Conservation (phyloP, 1,140 invertebrate genomes). For the Bombyx mandarina region DNA sequence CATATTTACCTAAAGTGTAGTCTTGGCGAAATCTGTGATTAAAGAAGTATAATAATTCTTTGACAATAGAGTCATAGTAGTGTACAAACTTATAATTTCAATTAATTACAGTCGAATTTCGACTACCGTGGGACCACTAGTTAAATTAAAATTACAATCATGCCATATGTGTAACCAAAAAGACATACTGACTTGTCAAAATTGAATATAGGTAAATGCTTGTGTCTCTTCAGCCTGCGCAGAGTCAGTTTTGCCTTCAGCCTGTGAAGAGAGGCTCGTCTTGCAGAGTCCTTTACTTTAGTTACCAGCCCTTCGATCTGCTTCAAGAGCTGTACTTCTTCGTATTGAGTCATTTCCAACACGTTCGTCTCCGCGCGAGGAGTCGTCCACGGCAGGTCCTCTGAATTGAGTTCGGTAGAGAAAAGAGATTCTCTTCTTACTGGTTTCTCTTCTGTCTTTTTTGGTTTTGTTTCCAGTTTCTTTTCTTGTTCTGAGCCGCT, state of each 20-base stretch:
- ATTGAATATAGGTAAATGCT: slow-evolving; percentile 53
- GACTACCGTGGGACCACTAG: too few species aligned
- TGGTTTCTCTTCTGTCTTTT: slow-evolving; percentile 33
- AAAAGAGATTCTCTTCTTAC: slow-evolving; percentile 37
- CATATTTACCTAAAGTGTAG: too few species aligned
- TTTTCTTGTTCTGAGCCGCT: slow-evolving; percentile 30
- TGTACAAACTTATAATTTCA: too few species aligned
- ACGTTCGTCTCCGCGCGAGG: slow-evolving; percentile 18
- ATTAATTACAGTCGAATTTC: too few species aligned
- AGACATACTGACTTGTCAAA: slow-evolving; percentile 46
- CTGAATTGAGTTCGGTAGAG: slow-evolving; percentile 36
- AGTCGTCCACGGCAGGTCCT: slow-evolving; percentile 38
- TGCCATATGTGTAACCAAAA: not conserved
- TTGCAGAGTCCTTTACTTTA: slow-evolving; percentile 31
- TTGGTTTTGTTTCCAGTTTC: slow-evolving; percentile 15
- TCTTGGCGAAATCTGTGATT: too few species aligned
- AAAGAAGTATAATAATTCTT: too few species aligned
- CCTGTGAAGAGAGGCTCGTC: slow-evolving; percentile 31
- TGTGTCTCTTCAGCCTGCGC: slow-evolving; percentile 48
- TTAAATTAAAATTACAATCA: too few species aligned
- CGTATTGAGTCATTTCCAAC: slow-evolving; percentile 42
- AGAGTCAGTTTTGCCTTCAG: slow-evolving; percentile 43
- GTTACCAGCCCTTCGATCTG: slow-evolving; percentile 37
- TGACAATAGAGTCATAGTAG: too few species aligned
- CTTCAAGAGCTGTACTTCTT: slow-evolving; percentile 56